Percentiles rank a stretch among this genome's conserved stretches.
Conservation (phyloP, 2,113 vertebrate species). For the Enhydra lutris region DNA sequence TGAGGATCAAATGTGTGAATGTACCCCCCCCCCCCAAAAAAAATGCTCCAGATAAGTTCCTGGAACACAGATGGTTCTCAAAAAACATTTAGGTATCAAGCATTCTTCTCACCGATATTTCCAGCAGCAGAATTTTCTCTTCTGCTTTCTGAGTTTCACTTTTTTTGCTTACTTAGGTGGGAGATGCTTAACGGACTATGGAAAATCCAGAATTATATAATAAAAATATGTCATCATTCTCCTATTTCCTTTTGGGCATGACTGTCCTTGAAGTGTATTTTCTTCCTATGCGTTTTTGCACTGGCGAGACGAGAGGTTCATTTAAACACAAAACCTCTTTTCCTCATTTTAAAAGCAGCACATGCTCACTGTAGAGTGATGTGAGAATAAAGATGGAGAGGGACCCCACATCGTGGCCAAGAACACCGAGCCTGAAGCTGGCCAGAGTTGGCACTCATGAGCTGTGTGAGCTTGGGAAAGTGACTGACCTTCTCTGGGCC, state of each 20-base stretch:
- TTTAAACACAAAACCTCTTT: background rate
- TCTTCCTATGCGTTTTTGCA: background rate
- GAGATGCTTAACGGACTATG: background rate
- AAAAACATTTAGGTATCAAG: background rate
- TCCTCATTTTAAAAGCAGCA: background rate
- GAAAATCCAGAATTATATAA: background rate
- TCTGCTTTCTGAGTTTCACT: background rate
- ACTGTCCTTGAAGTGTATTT: background rate
- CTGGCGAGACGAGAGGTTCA: background rate
- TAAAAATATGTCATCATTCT: background rate
- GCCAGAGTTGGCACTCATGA: rapidly evolving
- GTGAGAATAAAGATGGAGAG: background rate
- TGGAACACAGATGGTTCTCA: background rate
- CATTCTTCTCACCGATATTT: background rate
- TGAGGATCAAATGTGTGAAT: background rate
- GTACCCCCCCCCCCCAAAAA: rapidly evolving
- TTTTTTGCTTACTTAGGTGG: background rate
- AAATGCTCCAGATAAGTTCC: background rate
- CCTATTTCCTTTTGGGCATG: background rate
- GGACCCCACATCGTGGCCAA: rapidly evolving
- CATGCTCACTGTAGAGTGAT: background rate
- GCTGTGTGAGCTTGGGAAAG: background rate
- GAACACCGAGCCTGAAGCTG: background rate
- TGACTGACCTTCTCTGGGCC: background rate
- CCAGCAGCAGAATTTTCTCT: background rate